Conservation (phyloP, 2,797 vertebrate species). For the Sus cebifrons region DNA sequence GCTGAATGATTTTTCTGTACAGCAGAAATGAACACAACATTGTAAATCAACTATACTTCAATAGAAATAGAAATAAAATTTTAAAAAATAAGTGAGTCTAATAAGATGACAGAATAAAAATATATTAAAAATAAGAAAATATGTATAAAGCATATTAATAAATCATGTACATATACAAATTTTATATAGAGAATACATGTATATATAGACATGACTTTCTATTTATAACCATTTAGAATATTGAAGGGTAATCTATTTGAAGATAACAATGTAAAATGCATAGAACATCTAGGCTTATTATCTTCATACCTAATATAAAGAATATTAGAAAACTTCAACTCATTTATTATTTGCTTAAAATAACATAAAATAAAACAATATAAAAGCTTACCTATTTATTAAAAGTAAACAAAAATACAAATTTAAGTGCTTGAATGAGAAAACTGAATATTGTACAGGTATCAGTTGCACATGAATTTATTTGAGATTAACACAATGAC, state of each 20-base stretch:
- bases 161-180: neutral
- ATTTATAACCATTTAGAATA: neutral
- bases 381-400: neutral
- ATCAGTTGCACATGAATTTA: neutral
- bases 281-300: neutral
- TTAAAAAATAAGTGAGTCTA: too few species aligned
- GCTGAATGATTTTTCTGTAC: too few species aligned
- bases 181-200: neutral
- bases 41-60: too few species aligned
- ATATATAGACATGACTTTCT: neutral
- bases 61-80: too few species aligned
- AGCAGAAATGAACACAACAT: too few species aligned
- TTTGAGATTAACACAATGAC: slow-evolving; percentile 8
- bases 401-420: neutral
- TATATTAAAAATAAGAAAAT: neutral
- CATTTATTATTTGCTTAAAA: neutral
- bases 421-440: neutral
- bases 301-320: neutral
- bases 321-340: neutral
- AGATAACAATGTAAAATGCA: neutral
- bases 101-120: neutral
- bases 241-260: neutral
- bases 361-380: too few species aligned
- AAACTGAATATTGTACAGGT: neutral
- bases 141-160: neutral